These are phyloP conservation scores for Bombus polaris DNA, from an alignment of 1,140 invertebrate genomes.

Conservation along the genomic window DNA sequence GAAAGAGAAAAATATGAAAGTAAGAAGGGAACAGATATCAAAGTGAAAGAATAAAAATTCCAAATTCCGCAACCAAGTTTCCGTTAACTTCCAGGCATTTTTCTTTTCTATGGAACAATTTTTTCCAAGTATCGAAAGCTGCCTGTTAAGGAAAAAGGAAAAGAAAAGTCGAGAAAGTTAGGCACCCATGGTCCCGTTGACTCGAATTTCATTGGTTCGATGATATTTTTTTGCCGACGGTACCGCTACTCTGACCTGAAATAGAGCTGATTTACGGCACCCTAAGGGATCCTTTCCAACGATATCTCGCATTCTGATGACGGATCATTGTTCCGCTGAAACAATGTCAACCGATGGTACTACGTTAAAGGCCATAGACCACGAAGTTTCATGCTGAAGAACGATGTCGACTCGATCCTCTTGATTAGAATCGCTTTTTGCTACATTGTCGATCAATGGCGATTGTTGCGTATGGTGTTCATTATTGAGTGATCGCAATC, in stretches of 20 bases:
- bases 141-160: not conserved
- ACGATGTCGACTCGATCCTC: not conserved
- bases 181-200: not conserved
- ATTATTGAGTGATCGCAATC: conserved; percentile 1
- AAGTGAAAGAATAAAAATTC: not conserved
- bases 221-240: not conserved
- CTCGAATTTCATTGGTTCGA: conserved; percentile 32
- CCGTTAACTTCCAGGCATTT: not conserved
- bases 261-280: conserved; percentile 29
- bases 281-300: conserved; percentile 7
- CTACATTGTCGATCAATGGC: conserved; percentile 1
- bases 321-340: conserved; percentile 8
- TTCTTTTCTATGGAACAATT: not conserved
- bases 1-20: not conserved
- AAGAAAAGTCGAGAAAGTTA: not conserved
- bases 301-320: not conserved
- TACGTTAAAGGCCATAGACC: not conserved
- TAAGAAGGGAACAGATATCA: not conserved
- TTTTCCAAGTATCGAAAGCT: not conserved
- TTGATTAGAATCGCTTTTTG: conserved; percentile 25
- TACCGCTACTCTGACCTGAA: conserved; percentile 31
- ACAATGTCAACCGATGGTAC: conserved; percentile 16
- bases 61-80: not conserved
- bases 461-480: not conserved
- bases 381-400: not conserved